Percentiles rank a stretch among this genome's conserved stretches.
phyloP scores from a whole-genome alignment of 2,113 vertebrate genomes.

The Vulpes lagopus region DNA sequence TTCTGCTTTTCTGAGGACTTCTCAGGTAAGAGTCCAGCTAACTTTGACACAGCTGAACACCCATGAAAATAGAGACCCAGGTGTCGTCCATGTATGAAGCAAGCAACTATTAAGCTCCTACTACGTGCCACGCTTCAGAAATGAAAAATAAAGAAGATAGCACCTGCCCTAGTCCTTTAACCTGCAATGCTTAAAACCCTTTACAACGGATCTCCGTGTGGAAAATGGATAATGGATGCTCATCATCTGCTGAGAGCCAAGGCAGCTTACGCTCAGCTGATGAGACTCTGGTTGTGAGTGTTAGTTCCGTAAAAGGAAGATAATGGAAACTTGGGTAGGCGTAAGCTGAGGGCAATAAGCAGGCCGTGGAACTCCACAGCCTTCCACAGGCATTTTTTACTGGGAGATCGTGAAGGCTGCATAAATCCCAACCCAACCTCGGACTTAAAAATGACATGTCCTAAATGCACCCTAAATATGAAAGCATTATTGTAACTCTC shows the following conservation, averaged over 20 bases:
- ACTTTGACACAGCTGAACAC: not conserved
- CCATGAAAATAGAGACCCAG: not conserved
- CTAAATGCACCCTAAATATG: not conserved
- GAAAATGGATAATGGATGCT: not conserved
- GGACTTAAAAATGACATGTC: not conserved
- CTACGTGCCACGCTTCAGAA: not conserved
- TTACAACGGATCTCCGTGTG: not conserved
- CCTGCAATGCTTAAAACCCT: not conserved
- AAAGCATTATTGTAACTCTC: not conserved
- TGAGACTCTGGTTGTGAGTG: not conserved
- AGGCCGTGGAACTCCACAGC: not conserved
- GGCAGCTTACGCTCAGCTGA: not conserved
- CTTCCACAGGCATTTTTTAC: not conserved
- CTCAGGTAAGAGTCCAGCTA: not conserved
- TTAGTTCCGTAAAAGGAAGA: not conserved
- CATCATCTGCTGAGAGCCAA: not conserved
- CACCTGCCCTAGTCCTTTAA: not conserved
- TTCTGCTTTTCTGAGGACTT: not conserved
- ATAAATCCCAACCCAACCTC: not conserved
- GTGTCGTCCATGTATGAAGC: not conserved
- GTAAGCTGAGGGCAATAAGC: not conserved
- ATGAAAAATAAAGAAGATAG: not conserved
- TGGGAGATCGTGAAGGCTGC: not conserved
- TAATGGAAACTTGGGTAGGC: not conserved
- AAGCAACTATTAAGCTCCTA: not conserved